Percentiles rank a stretch among this genome's conserved stretches.
These are phyloP conservation scores for Drosophila mayri DNA, from an alignment of 1,140 invertebrate species.

Conservation along the genomic window DNA sequence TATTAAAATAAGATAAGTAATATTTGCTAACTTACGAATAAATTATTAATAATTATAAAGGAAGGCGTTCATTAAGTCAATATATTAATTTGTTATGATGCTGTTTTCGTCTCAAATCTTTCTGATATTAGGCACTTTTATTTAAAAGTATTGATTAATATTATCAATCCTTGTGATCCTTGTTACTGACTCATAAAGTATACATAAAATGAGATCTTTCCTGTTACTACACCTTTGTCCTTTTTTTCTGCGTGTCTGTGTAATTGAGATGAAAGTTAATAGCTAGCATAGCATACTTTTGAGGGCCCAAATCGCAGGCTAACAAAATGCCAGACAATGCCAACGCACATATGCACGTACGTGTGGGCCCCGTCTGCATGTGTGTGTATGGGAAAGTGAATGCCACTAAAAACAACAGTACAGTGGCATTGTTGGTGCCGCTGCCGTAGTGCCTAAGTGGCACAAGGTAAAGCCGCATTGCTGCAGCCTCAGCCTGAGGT, in stretches of 20 bases:
- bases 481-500: conserved; percentile 45
- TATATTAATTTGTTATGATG: not conserved
- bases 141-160: not conserved
- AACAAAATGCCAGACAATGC: conserved; percentile 79
- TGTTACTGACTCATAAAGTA: not conserved
- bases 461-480: conserved; percentile 76
- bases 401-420: conserved; percentile 59
- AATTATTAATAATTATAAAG: not conserved
- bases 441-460: conserved; percentile 69
- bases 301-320: conserved; percentile 72
- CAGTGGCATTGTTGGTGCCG: conserved; percentile 43
- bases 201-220: not conserved
- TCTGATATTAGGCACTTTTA: not conserved
- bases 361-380: conserved; percentile 6
- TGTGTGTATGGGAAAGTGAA: conserved; percentile 58
- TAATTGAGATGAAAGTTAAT: conserved; percentile 83
- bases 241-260: conserved; percentile 42
- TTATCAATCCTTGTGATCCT: not conserved
- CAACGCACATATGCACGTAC: conserved; percentile 19
- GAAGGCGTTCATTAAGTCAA: too few relatives aligned
- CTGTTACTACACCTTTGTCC: not conserved
- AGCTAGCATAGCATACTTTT: conserved; percentile 75
- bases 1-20: not conserved
- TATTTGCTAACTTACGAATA: not conserved
- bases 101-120: not conserved